Evolutionary conservation across 2,113 vertebrate genomes (phyloP).

Genomic region (Oenanthe melanoleuca): DNA sequence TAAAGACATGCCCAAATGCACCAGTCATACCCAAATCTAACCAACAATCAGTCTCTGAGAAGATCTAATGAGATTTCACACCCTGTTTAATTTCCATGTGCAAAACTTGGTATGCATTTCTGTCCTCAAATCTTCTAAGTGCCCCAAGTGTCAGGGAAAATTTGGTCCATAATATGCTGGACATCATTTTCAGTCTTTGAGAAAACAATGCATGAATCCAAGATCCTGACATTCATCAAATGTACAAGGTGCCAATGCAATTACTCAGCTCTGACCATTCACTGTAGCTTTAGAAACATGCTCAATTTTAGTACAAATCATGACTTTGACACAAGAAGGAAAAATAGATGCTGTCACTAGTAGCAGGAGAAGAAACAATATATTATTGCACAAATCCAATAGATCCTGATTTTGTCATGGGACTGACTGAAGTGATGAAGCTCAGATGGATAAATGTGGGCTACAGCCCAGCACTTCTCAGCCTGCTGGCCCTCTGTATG

Average conservation of each 20-base stretch:
- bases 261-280: neutral
- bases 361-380: neutral
- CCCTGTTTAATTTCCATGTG: neutral
- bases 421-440: neutral
- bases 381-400: neutral
- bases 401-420: neutral
- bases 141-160: neutral
- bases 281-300: neutral
- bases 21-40: neutral
- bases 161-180: neutral
- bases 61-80: neutral
- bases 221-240: constrained; percentile 31
- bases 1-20: neutral
- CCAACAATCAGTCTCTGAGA: neutral
- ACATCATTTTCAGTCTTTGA: neutral
- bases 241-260: neutral
- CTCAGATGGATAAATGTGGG: neutral
- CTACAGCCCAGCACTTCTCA: neutral
- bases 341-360: neutral
- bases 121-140: neutral
- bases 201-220: constrained; percentile 15
- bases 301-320: neutral
- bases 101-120: constrained; percentile 13
- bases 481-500: neutral
- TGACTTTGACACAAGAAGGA: neutral